Evolutionary conservation across 2,113 vertebrate species (phyloP).

Genomic region (Psophia crepitans): DNA sequence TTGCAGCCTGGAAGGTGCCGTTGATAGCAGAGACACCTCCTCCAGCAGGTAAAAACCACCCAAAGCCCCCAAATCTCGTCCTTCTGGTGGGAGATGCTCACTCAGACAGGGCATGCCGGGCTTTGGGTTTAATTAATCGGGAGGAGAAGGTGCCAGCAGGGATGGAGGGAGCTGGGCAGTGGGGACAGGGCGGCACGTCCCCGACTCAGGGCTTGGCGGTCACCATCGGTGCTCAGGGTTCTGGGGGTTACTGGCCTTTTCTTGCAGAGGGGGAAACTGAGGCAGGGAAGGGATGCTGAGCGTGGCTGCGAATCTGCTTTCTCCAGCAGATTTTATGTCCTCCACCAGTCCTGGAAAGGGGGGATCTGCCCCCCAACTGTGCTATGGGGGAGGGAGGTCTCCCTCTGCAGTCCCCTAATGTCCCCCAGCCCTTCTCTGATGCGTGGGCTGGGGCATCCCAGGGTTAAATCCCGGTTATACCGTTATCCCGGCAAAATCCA

Average conservation of each 20-base stretch:
- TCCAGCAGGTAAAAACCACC: neutral
- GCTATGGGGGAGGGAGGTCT: neutral
- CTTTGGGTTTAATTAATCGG: rapidly evolving
- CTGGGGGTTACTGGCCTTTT: neutral
- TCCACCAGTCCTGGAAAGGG: neutral
- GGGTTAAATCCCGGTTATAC: neutral
- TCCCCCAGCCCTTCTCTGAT: neutral
- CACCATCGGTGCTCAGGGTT: rapidly evolving
- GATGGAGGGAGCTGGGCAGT: neutral
- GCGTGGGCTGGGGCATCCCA: rapidly evolving
- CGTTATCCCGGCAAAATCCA: rapidly evolving
- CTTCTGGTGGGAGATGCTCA: neutral
- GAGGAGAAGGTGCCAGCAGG: neutral
- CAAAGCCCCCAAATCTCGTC: rapidly evolving
- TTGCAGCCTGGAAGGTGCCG: neutral
- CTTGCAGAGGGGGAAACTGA: neutral
- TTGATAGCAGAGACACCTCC: neutral
- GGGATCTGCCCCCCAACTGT: rapidly evolving
- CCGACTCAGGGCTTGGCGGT: rapidly evolving
- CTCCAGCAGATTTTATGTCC: rapidly evolving
- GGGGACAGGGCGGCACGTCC: rapidly evolving
- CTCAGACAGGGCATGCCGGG: rapidly evolving
- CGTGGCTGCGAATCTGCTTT: neutral
- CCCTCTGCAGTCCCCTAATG: rapidly evolving
- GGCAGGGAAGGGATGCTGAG: neutral